These are phyloP conservation scores for Apantesis nais DNA, from an alignment of 2,888 invertebrate genomes.

Conservation along the genomic window DNA sequence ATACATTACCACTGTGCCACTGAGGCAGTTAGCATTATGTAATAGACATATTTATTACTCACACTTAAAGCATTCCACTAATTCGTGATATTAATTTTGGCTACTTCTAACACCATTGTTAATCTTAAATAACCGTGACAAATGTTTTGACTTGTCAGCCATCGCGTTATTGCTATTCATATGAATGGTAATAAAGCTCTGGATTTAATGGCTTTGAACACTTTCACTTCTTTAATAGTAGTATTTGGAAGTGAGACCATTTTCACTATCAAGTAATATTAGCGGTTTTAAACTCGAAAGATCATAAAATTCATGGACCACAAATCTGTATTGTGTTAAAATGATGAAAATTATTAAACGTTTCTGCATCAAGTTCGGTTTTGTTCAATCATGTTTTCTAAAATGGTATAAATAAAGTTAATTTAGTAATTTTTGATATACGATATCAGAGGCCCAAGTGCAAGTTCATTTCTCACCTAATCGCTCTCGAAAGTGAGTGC, in stretches of 20 bases:
- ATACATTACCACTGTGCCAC: no score
- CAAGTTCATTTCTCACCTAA: no score
- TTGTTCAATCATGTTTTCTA: not conserved
- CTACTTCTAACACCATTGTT: not conserved
- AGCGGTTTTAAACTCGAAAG: constrained; percentile 1
- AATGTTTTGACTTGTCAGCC: not conserved
- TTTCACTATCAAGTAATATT: not conserved
- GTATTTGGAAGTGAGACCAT: constrained; percentile 8
- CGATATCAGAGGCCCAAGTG: no score
- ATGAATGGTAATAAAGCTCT: constrained; percentile 1
- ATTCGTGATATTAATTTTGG: not conserved
- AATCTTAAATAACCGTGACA: not conserved
- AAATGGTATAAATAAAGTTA: not conserved
- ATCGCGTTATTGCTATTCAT: not conserved
- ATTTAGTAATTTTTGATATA: no score
- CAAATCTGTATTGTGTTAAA: not conserved
- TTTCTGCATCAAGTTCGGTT: not conserved
- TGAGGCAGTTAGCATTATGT: not conserved
- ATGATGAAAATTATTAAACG: not conserved
- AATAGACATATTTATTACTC: not conserved
- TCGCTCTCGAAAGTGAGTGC: no score
- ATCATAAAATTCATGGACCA: not conserved
- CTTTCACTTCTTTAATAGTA: constrained; percentile 14
- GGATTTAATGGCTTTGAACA: constrained; percentile 5
- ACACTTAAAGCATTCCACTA: not conserved